A percentile compares a stretch with the other conserved stretches of the same genome.
Evolutionary conservation across 1,140 invertebrate species (phyloP).

Genomic region (Gryllus bimaculatus): DNA sequence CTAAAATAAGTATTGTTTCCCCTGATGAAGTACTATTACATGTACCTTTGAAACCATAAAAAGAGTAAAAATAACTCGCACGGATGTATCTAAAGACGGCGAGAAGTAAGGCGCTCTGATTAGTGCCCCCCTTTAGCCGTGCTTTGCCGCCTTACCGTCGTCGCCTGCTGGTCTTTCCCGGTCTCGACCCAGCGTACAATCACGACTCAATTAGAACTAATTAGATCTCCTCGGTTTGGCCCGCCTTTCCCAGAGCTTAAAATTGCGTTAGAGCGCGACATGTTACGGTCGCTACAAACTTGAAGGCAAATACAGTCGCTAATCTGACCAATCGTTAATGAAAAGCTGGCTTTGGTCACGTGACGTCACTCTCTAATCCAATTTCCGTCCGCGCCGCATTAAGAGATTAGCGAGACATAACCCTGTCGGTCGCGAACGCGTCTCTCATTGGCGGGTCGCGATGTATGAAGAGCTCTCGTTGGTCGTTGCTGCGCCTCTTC

Average conservation of each 20-base stretch:
- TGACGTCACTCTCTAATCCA: constrained; percentile 21
- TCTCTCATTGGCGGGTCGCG: constrained; percentile 2
- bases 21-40: no score
- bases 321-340: constrained; percentile 24
- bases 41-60: no score
- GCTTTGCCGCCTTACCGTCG: background rate
- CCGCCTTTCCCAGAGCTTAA: background rate
- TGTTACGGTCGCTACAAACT: constrained; percentile 3
- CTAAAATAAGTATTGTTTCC: no score
- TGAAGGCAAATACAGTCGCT: constrained; percentile 20
- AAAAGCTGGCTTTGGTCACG: constrained; percentile 19
- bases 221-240: background rate
- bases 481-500: background rate
- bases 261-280: background rate
- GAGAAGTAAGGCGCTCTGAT: no score
- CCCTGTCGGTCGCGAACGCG: background rate
- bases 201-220: background rate
- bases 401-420: constrained; percentile 9
- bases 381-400: constrained; percentile 16
- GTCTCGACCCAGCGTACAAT: background rate
- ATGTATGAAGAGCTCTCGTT: constrained; percentile 9
- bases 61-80: no score
- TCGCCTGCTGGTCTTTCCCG: background rate
- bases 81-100: no score
- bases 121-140: background rate